Base-by-base conservation (phyloP, 2,888 invertebrate species). In the Anodontia alba region DNA sequence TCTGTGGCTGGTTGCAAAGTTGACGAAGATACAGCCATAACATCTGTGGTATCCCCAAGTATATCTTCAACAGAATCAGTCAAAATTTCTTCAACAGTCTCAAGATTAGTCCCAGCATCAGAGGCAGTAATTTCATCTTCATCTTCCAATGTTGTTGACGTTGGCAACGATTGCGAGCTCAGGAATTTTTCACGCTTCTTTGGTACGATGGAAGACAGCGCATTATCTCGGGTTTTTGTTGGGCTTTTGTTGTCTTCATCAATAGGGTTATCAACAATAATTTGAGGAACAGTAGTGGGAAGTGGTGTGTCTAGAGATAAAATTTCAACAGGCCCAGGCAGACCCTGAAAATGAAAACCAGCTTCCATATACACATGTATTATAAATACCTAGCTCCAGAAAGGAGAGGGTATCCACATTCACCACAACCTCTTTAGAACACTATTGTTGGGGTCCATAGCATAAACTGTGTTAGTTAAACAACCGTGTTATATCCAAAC, bases 301-400 rank as follows among this genome's bases (percentile, higher is more conserved):
- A 90, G 82, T 0, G 92, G 92, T 3, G 92, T 92, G 80, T 92
- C 90, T 29, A 92, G 85, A 26, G 86, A 87, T 38, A 87, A 83
- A 31, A 84, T 84, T 1, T 89, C 89, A 15, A 88, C 90, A 43
- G 91, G 90, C 1, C 90, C 33, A 10, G 90, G 90, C 10, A 86
- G 77, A 42, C 69, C 66, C 87, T 85, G 84, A 68, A 80, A 78
- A 66, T 20, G 15, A 10, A n/a, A n/a, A n/a, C n/a, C n/a, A n/a
- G n/a, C n/a, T n/a, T n/a, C n/a, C n/a, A n/a, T n/a, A n/a, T n/a
- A n/a, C n/a, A n/a, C n/a, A n/a, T n/a, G n/a, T n/a, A n/a, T n/a
- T n/a, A n/a, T n/a, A n/a, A n/a, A n/a, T n/a, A n/a, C n/a, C n/a
- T n/a, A n/a, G n/a, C n/a, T n/a, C n/a, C n/a, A n/a, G n/a, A n/a